Base-by-base conservation (phyloP, 1,140 invertebrate species). In the Sesamia nonagrioides region DNA sequence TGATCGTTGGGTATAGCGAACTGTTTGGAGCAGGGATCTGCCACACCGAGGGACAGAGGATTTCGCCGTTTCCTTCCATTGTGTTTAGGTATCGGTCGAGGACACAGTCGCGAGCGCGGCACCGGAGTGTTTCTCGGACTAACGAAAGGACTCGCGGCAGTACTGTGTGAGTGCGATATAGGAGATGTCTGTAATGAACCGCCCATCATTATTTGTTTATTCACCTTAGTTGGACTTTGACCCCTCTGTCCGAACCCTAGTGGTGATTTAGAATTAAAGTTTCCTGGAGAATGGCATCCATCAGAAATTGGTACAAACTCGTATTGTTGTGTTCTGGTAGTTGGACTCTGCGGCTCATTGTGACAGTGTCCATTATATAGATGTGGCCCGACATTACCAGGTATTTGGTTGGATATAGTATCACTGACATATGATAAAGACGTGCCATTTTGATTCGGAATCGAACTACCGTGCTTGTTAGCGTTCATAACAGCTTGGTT, bases 241-340 rank as follows among this genome's bases (percentile, higher is more conserved):
- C 88, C 88, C 80, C 90, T 85, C 40, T 90, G 90, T 13, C 87
- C 83, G 82, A 91, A 92, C 7, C 90, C 88, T 50, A 93, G 61
- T 6, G 89, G 93, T 18, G 92, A 93, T 86, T 94, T 95, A 17
- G 92, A 91, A 82, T 93, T 80, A 79, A 94, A 92, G 84, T 92
- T 89, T 58, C 95, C 95, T 18, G 96, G 96, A 5, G 95, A 96
- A 86, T 96, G 95, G 33, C 97, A 96, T 72, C 97, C 96, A 6
- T 97, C 97, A 33, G 97, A 98, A 83, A 98, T 98, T 0, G 97
- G 97, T 6, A 97, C 97, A 87, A 98, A 98, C 90, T 97, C 97
- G 89, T 98, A 98, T 87, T 97, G 97, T 86, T 97, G 96, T 52
- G 97, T 95, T 83, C 97, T 95, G 8, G 95, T 91, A 7, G 92